Conservation (phyloP, 2,113 vertebrate species). For the Callorhinus ursinus region DNA sequence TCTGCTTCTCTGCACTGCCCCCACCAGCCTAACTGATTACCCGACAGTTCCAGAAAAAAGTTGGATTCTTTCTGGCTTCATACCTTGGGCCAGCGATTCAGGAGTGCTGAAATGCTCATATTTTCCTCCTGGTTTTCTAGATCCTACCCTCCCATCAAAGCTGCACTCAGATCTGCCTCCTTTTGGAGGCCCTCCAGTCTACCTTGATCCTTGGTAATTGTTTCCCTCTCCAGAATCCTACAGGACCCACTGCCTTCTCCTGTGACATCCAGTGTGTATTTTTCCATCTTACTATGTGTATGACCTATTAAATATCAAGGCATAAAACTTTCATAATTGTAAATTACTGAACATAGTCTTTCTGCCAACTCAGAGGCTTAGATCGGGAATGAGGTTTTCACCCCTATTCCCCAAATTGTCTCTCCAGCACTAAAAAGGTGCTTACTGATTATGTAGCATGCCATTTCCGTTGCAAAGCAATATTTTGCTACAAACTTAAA, state of each 20-base stretch:
- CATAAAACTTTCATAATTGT: neutral
- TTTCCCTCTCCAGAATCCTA: neutral
- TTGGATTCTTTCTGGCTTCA: neutral
- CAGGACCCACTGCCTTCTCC: neutral
- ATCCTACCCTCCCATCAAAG: neutral
- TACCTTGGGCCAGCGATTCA: neutral
- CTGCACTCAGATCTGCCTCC: neutral
- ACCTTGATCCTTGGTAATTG: neutral
- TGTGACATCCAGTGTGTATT: neutral
- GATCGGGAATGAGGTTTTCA: neutral
- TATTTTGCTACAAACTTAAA: neutral
- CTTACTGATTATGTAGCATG: neutral
- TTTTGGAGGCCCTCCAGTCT: neutral
- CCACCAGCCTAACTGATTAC: neutral
- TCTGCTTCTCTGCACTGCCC: neutral
- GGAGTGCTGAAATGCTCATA: neutral
- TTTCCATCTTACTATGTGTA: neutral
- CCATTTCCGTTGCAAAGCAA: neutral
- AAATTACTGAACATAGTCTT: neutral
- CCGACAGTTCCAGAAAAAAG: neutral
- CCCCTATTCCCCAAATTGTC: neutral
- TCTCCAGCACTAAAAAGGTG: neutral
- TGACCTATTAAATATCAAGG: neutral
- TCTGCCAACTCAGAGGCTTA: neutral
- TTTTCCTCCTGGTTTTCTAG: neutral